Conservation (phyloP, 2,113 vertebrate species). For the Pleuronectes platessa region DNA sequence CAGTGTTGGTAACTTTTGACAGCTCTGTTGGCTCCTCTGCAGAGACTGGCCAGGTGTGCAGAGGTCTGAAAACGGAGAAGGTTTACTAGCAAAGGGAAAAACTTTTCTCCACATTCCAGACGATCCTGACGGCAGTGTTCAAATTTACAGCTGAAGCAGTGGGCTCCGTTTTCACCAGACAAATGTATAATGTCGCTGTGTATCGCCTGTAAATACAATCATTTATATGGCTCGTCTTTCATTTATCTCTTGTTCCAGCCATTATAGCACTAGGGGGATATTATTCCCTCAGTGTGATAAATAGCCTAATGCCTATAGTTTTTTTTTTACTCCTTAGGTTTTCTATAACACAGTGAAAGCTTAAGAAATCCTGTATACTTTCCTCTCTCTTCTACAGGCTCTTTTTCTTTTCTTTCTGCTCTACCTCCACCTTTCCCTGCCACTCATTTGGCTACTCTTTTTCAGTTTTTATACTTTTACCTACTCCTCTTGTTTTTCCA, state of each 20-base stretch:
- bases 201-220: no score
- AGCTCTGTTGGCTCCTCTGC: not conserved
- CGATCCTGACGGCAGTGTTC: not conserved
- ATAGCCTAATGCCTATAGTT: no score
- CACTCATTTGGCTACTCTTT: constrained; percentile 26
- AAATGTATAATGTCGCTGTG: not conserved
- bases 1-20: not conserved
- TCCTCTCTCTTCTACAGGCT: not conserved
- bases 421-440: constrained; percentile 20
- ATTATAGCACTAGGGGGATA: no score
- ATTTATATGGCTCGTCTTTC: no score
- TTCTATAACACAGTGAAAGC: no score
- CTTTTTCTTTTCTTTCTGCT: constrained; percentile 19
- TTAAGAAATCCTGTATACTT: no score
- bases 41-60: not conserved
- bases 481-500: not conserved
- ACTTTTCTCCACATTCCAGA: not conserved
- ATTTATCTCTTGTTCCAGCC: no score
- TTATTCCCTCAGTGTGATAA: no score
- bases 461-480: not conserved
- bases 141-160: not conserved
- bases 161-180: no score
- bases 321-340: no score
- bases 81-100: not conserved
- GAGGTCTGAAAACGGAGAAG: not conserved